Conservation (phyloP, 2,888 invertebrate genomes). For the Entomobrya multifasciata region DNA sequence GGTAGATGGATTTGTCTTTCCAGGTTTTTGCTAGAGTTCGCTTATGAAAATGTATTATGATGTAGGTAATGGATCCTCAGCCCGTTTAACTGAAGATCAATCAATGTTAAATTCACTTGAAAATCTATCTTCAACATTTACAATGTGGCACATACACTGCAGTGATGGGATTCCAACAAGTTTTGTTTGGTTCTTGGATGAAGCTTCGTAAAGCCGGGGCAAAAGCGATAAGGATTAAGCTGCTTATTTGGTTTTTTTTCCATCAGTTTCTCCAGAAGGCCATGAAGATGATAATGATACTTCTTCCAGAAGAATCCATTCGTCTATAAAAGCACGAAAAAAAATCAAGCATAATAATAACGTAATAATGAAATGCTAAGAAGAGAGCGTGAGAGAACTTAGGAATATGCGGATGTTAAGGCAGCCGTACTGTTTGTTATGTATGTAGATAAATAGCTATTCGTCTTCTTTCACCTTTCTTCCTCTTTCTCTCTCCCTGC, state of each 20-base stretch:
- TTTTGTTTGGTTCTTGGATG: background rate
- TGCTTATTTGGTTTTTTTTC: background rate
- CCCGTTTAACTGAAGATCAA: constrained; percentile 62
- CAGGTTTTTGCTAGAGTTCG: background rate
- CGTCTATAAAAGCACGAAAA: background rate
- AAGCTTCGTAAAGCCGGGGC: background rate
- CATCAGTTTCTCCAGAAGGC: background rate
- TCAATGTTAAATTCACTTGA: constrained; percentile 72
- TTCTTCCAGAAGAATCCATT: background rate
- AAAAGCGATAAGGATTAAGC: constrained; percentile 23
- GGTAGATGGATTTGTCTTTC: background rate
- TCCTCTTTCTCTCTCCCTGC: too few relatives aligned
- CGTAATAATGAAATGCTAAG: constrained; percentile 12
- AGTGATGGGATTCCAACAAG: constrained; percentile 52
- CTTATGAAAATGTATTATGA: background rate
- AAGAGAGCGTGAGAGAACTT: background rate
- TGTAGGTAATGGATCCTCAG: constrained; percentile 47
- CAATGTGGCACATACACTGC: background rate
- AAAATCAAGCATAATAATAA: background rate
- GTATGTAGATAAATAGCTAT: background rate
- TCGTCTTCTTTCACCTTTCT: constrained; percentile 50
- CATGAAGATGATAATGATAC: background rate
- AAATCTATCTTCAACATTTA: constrained; percentile 53
- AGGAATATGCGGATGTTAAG: background rate
- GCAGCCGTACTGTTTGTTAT: background rate